Evolutionary conservation across 2,113 vertebrate species (phyloP), one percentile per base, ranked within the genome.

Genomic region (Sprattus sprattus): DNA sequence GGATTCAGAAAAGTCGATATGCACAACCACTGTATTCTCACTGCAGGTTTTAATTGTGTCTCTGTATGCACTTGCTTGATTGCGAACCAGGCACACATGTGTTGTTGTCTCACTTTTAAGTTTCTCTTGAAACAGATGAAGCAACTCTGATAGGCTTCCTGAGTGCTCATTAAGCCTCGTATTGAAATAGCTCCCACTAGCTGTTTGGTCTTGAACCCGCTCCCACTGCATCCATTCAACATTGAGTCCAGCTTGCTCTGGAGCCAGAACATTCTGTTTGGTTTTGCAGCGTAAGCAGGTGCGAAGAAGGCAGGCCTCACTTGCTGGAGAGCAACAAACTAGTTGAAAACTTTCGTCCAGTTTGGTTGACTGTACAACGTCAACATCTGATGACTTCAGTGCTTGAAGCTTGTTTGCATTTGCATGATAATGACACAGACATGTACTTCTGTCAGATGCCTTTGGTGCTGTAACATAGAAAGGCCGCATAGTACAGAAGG

Each of bases 361-460:
- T 85, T 88, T 85, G 81, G 18, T 87, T 4, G 83, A 64, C 8
- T 28, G 67, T 2, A 87, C 39, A 39, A 39, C 39, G 39, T 39
- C n/a, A 82, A 28, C 67, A 75, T 57, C 71, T 3, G 25, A 85
- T 82, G 52, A 60, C 28, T 45, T 88, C 11, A 89, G 88, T n/a
- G 82, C 85, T 64, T 82, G 22, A 84, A 86, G 60, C 84, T 88
- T 89, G 2, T 11, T 32, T 81, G 80, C 84, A 87, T 89, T 85
- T 32, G 64, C 85, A 87, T 89, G 88, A 45, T 83, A 83, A 1
- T 67, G 81, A 67, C 85, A 84, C 28, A 81, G 81, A 71, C 67
- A 85, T 81, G 75, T 85, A 50, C 81, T 71, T 22, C 47, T 18
- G 50, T 85, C 52, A 18, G 52, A 15, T 18, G 11, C 8, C 16